Conservation (phyloP, 2,797 vertebrate species). For the Chelmon rostratus region DNA sequence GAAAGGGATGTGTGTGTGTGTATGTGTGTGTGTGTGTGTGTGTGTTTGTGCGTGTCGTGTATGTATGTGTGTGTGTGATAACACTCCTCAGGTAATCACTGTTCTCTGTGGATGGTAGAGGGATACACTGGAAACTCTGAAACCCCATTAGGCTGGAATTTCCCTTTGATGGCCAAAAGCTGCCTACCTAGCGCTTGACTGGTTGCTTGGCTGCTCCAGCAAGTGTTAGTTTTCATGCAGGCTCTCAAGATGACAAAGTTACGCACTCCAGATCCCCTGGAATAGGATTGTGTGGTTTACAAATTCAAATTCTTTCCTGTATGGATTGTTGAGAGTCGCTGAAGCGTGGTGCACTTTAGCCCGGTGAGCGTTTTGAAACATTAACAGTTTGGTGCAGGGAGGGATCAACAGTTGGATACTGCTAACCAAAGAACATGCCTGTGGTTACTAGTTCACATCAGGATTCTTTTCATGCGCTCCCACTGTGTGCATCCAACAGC, state of each 20-base stretch:
- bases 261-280: conserved; percentile 79
- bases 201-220: conserved; percentile 71
- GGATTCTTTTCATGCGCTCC: conserved; percentile 21
- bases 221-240: conserved; percentile 84
- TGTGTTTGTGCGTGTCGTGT: conserved; percentile 37
- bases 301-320: conserved; percentile 80
- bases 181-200: conserved; percentile 71
- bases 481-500: conserved; percentile 18
- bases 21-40: conserved; percentile 19
- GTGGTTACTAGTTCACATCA: conserved; percentile 32
- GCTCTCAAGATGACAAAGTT: conserved; percentile 84
- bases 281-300: conserved; percentile 77
- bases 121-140: conserved; percentile 75
- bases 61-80: conserved; percentile 37
- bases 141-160: conserved; percentile 82
- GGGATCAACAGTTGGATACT: conserved; percentile 26
- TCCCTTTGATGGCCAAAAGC: conserved; percentile 78
- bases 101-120: conserved; percentile 64
- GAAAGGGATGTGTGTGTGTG: conserved; percentile 45
- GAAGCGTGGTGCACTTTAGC: conserved; percentile 65
- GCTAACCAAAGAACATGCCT: conserved; percentile 35
- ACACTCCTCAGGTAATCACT: conserved; percentile 67
- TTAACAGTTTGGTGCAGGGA: conserved; percentile 48
- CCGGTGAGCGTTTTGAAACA: conserved; percentile 55
- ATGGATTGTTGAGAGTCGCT: conserved; percentile 76